Conservation (phyloP, 2,888 invertebrate species). For the Tetropium fuscum region DNA sequence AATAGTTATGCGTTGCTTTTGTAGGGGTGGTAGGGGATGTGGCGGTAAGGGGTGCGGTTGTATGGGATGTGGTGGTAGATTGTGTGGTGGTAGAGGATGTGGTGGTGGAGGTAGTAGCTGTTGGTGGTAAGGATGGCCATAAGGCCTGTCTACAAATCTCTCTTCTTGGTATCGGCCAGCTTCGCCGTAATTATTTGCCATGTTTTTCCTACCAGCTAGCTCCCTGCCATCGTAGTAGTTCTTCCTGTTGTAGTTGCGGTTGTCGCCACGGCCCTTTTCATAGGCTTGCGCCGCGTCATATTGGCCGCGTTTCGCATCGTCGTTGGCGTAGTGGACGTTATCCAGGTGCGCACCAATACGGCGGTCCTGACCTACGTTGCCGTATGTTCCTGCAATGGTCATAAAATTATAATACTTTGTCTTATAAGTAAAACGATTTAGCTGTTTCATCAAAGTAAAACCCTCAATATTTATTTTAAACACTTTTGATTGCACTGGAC, state of each 20-base stretch:
- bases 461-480: too few relatives aligned
- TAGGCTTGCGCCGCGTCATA: conserved; percentile 59
- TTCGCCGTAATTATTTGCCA: conserved; percentile 47
- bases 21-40: conserved; percentile 24
- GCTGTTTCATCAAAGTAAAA: too few relatives aligned
- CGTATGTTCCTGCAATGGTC: conserved; percentile 50
- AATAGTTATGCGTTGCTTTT: conserved; percentile 58
- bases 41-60: conserved; percentile 2
- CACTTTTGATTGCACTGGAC: too few relatives aligned
- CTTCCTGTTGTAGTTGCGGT: conserved; percentile 56
- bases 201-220: conserved; percentile 46
- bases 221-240: conserved; percentile 56
- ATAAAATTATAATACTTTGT: too few relatives aligned
- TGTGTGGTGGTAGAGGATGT: background rate
- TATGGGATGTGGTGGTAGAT: conserved; percentile 18
- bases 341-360: conserved; percentile 55
- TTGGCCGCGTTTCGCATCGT: conserved; percentile 53
- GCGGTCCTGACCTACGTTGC: conserved; percentile 49
- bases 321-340: conserved; percentile 51
- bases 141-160: conserved; percentile 38
- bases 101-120: background rate
- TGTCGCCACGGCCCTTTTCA: conserved; percentile 54
- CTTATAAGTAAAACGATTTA: too few relatives aligned
- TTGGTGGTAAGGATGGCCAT: conserved; percentile 21
- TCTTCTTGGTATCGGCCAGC: conserved; percentile 48